These are phyloP conservation scores for Tauraco erythrolophus DNA, from an alignment of 2,113 vertebrate species.

Conservation along the genomic window DNA sequence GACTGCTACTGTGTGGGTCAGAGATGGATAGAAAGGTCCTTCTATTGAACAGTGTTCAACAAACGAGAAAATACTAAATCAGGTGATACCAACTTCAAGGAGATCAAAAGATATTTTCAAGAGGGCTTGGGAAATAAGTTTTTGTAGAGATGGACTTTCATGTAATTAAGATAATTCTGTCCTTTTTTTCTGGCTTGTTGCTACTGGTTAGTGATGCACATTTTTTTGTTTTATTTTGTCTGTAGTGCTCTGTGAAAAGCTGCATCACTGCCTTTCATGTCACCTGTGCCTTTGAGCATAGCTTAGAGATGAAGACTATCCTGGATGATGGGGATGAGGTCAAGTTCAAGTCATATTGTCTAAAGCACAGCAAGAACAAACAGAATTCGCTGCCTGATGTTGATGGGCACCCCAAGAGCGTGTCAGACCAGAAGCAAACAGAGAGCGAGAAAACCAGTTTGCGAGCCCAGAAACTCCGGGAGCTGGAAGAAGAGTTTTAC, in stretches of 20 bases:
- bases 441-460: constrained; percentile 88
- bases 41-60: not conserved
- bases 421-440: constrained; percentile 82
- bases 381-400: constrained; percentile 66
- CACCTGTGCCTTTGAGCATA: constrained; percentile 99
- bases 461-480: constrained; percentile 91
- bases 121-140: not conserved
- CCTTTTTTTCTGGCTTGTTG: not conserved
- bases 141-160: not conserved
- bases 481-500: constrained; percentile 96
- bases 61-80: not conserved
- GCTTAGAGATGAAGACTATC: constrained; percentile 97
- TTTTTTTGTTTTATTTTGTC: not conserved
- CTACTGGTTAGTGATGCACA: not conserved
- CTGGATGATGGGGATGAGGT: constrained; percentile 96
- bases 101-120: not conserved
- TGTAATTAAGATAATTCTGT: not conserved
- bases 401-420: constrained; percentile 78
- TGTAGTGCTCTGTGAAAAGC: constrained; percentile 96
- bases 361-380: constrained; percentile 95
- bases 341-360: constrained; percentile 96
- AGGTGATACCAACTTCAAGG: not conserved
- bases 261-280: constrained; percentile 99
- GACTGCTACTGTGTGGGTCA: not conserved
- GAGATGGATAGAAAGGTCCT: not conserved